Conservation (phyloP, 2,113 vertebrate genomes). For the Patagioenas fasciata region DNA sequence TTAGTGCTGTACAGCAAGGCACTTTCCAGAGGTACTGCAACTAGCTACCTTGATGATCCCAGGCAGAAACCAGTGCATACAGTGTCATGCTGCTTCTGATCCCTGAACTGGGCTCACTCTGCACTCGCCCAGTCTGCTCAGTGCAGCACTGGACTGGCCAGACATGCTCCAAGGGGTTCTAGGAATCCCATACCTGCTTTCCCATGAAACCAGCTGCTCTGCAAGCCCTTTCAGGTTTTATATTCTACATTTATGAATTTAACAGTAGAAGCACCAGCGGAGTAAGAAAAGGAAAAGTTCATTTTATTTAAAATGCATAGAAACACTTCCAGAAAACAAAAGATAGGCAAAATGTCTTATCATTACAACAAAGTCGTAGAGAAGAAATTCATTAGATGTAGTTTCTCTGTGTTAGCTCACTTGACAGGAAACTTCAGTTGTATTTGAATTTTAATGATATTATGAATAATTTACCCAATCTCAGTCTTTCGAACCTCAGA, state of each 20-base stretch:
- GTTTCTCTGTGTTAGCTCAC: background rate
- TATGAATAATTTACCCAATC: conserved; percentile 41
- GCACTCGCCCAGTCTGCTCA: background rate
- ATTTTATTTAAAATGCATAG: background rate
- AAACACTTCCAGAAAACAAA: background rate
- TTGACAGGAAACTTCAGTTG: background rate
- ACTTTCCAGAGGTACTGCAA: background rate
- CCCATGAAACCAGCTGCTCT: background rate
- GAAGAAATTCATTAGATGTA: background rate
- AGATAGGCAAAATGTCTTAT: background rate
- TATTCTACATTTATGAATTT: background rate
- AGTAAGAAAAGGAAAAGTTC: background rate
- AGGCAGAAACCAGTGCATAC: background rate
- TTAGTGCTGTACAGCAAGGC: background rate
- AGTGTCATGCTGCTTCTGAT: background rate
- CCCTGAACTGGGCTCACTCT: background rate
- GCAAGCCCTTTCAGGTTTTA: background rate
- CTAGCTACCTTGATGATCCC: background rate
- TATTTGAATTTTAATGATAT: conserved; percentile 15
- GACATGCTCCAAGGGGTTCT: background rate
- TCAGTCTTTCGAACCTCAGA: background rate
- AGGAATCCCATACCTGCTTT: background rate
- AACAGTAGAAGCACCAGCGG: background rate
- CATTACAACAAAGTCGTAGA: background rate
- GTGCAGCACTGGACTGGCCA: fast-evolving